Base-by-base conservation (phyloP, 2,797 vertebrate genomes). In the Cyprinodon diabolis region DNA sequence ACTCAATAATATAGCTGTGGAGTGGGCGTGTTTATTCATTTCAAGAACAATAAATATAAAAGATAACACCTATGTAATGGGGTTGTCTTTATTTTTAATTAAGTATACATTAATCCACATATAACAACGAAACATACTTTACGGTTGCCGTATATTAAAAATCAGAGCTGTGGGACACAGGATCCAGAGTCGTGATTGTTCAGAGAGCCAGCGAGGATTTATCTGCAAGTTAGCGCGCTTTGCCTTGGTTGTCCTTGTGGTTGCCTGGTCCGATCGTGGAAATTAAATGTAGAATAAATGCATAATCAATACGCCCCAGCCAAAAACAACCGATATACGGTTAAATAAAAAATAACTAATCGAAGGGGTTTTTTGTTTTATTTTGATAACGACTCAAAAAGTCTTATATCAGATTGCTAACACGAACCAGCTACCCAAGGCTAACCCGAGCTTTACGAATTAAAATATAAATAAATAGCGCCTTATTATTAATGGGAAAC, bases 171-270 rank as follows among this genome's bases (percentile, higher is more conserved):
- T 23, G 1, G n/a, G 1, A 25, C 10, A 40, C 0, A 45, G 6
- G 1, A 49, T 51, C 35, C 0, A 57, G 4, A 21, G 14, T 1
- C 1, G 1, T 25, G 17, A 40, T 51, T 81, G 13, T 11, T 21
- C 1, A 14, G 1, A 65, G 19, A 48, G 15, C 13, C 11, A 15
- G 1, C 60, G 30, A 13, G 25, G 17, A 77, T 68, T 77, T 76
- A 58, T 62, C 70, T 51, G 55, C 35, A 30, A 77, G 54, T 88
- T 76, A 86, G 85, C 88, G 86, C 88, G 87, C 87, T 80, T 81
- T 79, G 72, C 72, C 74, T 72, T 71, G 73, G 69, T 80, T 66
- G 87, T 80, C 88, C 83, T 86, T 83, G 86, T 67, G 81, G 19
- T 58, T 80, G 82, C 72, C 23, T 68, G 79, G 60, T 76, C 13